Evolutionary conservation across 2,113 vertebrate genomes (phyloP).

Genomic region (Chaetops frenatus): DNA sequence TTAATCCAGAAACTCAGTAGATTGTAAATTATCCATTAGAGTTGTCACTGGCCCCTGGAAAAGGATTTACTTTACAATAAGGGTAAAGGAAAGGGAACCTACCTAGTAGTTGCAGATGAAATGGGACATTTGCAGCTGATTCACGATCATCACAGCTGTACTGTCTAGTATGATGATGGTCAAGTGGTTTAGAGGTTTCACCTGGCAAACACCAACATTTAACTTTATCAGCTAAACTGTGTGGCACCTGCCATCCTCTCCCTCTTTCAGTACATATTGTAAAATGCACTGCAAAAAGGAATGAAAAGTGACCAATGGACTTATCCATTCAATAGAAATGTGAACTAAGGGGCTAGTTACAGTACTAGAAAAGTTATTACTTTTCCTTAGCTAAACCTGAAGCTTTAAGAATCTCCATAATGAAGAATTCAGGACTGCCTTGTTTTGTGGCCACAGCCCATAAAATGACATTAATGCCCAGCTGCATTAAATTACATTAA

Average conservation of each 20-base stretch:
- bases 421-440: background rate
- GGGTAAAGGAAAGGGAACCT: constrained; percentile 15
- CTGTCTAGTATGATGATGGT: background rate
- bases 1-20: constrained; percentile 66
- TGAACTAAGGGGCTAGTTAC: background rate
- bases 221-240: background rate
- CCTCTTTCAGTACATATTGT: background rate
- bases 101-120: constrained; percentile 7
- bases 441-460: too few species aligned
- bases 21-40: constrained; percentile 76
- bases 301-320: background rate
- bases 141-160: background rate
- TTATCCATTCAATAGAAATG: background rate
- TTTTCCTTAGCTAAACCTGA: background rate
- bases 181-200: background rate
- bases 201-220: background rate
- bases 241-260: background rate
- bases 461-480: too few species aligned
- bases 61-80: constrained; percentile 59
- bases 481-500: background rate
- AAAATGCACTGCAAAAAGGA: background rate
- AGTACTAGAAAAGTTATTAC: background rate
- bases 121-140: background rate
- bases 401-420: background rate
- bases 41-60: constrained; percentile 59